phyloP scores from a whole-genome alignment of 1,140 invertebrate species.

The Acromyrmex charruanus region DNA sequence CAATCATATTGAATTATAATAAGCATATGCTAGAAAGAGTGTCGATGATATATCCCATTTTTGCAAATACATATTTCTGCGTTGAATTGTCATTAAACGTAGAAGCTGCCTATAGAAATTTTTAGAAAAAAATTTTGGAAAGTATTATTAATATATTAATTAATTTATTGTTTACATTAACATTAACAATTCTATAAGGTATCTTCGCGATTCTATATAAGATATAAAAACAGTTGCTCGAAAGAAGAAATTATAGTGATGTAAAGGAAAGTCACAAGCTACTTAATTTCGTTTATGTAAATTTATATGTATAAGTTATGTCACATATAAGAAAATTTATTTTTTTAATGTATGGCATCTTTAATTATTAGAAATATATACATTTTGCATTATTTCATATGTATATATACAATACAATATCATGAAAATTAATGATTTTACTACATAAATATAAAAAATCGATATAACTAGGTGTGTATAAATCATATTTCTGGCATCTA shows the following conservation, averaged over 20 bases:
- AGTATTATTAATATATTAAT: constrained; percentile 37
- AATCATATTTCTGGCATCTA: constrained; percentile 47
- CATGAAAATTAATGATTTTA: constrained; percentile 55
- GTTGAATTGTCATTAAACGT: constrained; percentile 37
- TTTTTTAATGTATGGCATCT: constrained; percentile 16
- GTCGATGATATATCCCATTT: constrained; percentile 11
- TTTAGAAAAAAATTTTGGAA: constrained; percentile 35
- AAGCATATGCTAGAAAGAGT: constrained; percentile 43
- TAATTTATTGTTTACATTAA: constrained; percentile 47
- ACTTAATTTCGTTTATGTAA: constrained; percentile 26
- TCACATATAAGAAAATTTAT: constrained; percentile 25
- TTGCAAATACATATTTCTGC: constrained; percentile 21
- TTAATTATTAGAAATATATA: constrained; percentile 23
- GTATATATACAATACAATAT: constrained; percentile 46
- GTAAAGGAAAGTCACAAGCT: not conserved
- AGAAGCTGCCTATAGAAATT: constrained; percentile 28
- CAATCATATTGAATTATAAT: constrained; percentile 29
- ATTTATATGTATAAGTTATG: constrained; percentile 29
- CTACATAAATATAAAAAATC: constrained; percentile 27
- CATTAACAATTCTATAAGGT: constrained; percentile 3
- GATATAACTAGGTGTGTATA: constrained; percentile 28
- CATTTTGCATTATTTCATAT: constrained; percentile 36
- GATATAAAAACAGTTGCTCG: not conserved
- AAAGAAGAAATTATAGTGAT: constrained; percentile 24
- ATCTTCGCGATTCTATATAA: not conserved